Evolutionary conservation across 1,140 invertebrate genomes (phyloP), one percentile per base, ranked within the genome.

Genomic region (Steinernema khuongi): DNA sequence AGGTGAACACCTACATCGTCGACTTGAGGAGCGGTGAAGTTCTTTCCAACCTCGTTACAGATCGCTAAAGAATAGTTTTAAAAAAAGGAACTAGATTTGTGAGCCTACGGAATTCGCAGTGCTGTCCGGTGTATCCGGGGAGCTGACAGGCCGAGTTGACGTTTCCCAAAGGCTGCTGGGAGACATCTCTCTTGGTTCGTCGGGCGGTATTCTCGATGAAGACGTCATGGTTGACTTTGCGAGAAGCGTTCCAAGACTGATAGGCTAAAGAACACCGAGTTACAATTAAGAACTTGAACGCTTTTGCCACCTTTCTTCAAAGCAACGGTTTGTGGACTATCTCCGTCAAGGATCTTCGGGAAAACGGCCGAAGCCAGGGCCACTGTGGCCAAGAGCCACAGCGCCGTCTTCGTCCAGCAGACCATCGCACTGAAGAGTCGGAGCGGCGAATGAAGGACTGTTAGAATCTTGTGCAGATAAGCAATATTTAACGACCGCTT

Each of bases 71-170:
- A 28, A 44, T 1, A 17, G 36, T 4, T 31, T 26, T 14, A 31
- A 1, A 72, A 29, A 4, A 41, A 60, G 28, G 18, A 1, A 17
- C 41, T 26, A 31, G 17, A 19, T 76, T 30, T 14, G 0, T 19
- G 17, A 28, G 30, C 73, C 31, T 74, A 76, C 29, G 33, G 69
- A 75, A 67, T 36, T 66, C 31, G 68, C 75, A 77, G 41, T 44
- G 60, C 44, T 75, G 71, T n/a, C 75, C 75, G 22, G 75, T 77
- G 33, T 75, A 77, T 66, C 75, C 75, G 0, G 75, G 75, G 17
- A 31, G 19, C 1, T 75, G 60, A 33, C 75, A 77, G 32, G 74
- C 67, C 7, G 50, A 60, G 19, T 60, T 60, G 7, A 22, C 22
- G 26, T 60, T 60, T 60, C 50, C 50, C 11, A 60, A 7, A 22